Conservation (phyloP, 53 echinoderm and acorn worm species). For the Temnopleurus reevesii region DNA sequence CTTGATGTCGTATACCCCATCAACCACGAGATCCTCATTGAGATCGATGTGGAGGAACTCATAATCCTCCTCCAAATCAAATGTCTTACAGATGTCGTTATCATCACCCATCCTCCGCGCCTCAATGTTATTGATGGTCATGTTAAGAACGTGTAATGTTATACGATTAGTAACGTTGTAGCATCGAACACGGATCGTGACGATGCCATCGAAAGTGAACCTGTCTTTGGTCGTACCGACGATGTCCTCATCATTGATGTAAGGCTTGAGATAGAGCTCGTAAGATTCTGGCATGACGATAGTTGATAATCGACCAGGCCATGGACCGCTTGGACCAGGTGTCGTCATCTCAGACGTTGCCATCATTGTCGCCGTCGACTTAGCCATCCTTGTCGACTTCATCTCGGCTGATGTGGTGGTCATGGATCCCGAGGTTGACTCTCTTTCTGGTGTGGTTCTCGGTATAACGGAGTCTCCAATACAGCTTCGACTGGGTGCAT, state of each 20-base stretch:
- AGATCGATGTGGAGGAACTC: constrained; percentile 73
- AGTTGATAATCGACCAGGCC: constrained; percentile 72
- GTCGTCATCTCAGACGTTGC: background rate
- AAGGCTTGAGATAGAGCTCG: constrained; percentile 63
- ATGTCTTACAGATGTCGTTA: constrained; percentile 14
- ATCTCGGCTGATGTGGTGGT: background rate
- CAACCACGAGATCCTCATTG: constrained; percentile 36
- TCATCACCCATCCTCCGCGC: background rate
- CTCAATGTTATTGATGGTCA: constrained; percentile 41
- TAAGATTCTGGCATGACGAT: constrained; percentile 69
- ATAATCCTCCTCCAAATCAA: constrained; percentile 47
- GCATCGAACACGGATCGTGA: constrained; percentile 67
- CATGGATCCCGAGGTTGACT: background rate
- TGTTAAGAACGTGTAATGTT: constrained; percentile 64
- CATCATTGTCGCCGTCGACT: background rate
- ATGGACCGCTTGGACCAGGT: constrained; percentile 20
- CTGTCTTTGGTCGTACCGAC: background rate
- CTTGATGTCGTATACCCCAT: constrained; percentile 62
- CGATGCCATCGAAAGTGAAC: constrained; percentile 80
- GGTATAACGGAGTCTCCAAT: background rate
- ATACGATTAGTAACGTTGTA: constrained; percentile 55
- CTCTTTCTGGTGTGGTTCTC: background rate
- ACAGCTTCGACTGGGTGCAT: constrained; percentile 79
- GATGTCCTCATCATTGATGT: constrained; percentile 64
- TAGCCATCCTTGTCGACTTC: background rate